Base-by-base conservation (phyloP, 2,113 vertebrate species). In the Pholis gunnellus region DNA sequence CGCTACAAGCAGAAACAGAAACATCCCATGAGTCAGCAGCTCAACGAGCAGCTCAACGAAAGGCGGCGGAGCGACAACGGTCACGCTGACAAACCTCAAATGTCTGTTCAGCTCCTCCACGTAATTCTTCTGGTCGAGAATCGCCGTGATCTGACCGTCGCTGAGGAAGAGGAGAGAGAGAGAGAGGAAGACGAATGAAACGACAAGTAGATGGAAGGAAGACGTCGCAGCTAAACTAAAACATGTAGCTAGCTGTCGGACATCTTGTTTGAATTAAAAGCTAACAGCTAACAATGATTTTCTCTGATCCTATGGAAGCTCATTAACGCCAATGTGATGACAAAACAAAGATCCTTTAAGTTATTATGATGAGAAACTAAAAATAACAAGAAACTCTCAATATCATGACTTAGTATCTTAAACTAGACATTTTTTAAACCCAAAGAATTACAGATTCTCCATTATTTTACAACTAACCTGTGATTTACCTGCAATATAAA, bases 41-140 rank as follows among this genome's bases (percentile, higher is more conserved):
- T 78, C 15, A 18, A 13, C 15, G 2, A 31, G 25, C 65, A 9
- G 72, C 50, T 34, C 3, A 34, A 34, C 34, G 34, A 34, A 34
- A 34, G 3, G 1, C 0, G 42, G 7, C 7, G 59, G 46, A 34
- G 9, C 77, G 5, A 14, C n/a, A 29, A 4, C 0, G 5, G 0
- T 3, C 10, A 0, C 14, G 29, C 3, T 0, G n/a, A 84, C 84
- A 0, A 94, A 98, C 98, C 97, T 99, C 84, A 99, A 94, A 90
- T 99, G 98, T 95, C 98, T 97, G 84, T 99, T 99, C 63, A 99
- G 97, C 88, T 99, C 98, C 91, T 99, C 98, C 17, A 99, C 97
- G 13, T 99, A 99, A 92, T 99, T 99, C 93, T 99, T 99, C 96
- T 99, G 98, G 85, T 99, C 98, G 68, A 99, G 95, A 83, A 99